A percentile compares a stretch with the other conserved stretches of the same genome.
Conservation (phyloP, 1,140 invertebrate species). For the Meloidogyne exigua region DNA sequence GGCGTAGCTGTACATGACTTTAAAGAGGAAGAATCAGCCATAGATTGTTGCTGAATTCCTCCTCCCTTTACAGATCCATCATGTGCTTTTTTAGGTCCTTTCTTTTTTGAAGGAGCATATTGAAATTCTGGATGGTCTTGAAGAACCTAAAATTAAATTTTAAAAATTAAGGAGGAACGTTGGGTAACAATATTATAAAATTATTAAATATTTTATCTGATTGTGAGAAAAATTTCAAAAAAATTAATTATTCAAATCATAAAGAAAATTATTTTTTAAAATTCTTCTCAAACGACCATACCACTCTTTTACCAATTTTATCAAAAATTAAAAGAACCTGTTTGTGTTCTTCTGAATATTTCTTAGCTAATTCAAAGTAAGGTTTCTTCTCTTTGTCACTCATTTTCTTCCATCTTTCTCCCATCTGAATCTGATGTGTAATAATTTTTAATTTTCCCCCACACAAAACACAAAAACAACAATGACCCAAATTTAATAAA, state of each 20-base stretch:
- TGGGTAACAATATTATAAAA: not conserved
- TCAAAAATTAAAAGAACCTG: conserved; percentile 36
- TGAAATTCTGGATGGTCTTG: conserved; percentile 50
- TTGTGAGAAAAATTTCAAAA: no score
- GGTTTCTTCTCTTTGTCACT: conserved; percentile 56
- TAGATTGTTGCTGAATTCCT: conserved; percentile 10
- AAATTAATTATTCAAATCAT: no score
- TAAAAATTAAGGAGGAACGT: not conserved
- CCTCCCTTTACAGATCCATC: not conserved
- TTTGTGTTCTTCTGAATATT: conserved; percentile 51
- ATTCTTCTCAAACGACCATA: no score
- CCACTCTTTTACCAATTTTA: not conserved
- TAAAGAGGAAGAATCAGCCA: conserved; percentile 26
- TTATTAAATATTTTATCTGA: not conserved
- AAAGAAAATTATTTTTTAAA: no score
- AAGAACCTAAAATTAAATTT: conserved; percentile 28
- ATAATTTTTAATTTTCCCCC: conserved; percentile 25
- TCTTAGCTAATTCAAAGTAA: conserved; percentile 49
- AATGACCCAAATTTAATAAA: conserved; percentile 7
- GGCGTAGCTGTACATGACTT: conserved; percentile 25
- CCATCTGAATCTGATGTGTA: conserved; percentile 50
- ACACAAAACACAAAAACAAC: not conserved
- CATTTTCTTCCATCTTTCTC: conserved; percentile 55
- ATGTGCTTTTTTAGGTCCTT: conserved; percentile 29
- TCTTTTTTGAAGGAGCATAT: conserved; percentile 48